Conservation (phyloP, 2,888 invertebrate species). For the Polyploca ridens region DNA sequence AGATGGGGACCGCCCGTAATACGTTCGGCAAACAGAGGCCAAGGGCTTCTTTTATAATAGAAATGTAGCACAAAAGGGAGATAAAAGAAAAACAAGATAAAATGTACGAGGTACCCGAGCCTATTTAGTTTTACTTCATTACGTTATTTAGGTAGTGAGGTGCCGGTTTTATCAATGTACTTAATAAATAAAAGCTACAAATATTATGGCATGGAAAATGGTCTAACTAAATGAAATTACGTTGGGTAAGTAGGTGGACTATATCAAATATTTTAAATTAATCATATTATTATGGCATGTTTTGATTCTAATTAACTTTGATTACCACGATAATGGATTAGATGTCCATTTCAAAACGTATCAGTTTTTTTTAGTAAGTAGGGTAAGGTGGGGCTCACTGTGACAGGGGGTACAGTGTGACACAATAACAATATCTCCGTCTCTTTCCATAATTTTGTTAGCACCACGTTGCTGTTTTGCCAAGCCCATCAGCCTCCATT, state of each 20-base stretch:
- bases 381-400: no score
- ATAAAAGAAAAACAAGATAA: constrained; percentile 49
- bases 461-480: no score
- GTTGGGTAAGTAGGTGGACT: not conserved
- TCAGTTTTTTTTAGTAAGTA: no score
- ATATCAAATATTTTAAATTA: no score
- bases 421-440: no score
- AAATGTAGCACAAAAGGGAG: constrained; percentile 48
- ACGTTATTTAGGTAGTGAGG: not conserved
- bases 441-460: no score
- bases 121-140: constrained; percentile 32
- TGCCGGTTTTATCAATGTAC: not conserved
- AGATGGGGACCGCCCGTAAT: constrained; percentile 51
- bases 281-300: no score
- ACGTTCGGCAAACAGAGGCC: constrained; percentile 54
- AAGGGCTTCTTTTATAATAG: constrained; percentile 48
- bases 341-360: no score
- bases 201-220: not conserved
- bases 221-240: not conserved
- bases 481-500: no score
- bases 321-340: no score
- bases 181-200: not conserved
- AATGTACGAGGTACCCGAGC: constrained; percentile 26
- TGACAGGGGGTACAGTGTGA: no score
- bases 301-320: no score